Evolutionary conservation across 2,113 vertebrate species (phyloP).

Genomic region (Oreamnos americanus): DNA sequence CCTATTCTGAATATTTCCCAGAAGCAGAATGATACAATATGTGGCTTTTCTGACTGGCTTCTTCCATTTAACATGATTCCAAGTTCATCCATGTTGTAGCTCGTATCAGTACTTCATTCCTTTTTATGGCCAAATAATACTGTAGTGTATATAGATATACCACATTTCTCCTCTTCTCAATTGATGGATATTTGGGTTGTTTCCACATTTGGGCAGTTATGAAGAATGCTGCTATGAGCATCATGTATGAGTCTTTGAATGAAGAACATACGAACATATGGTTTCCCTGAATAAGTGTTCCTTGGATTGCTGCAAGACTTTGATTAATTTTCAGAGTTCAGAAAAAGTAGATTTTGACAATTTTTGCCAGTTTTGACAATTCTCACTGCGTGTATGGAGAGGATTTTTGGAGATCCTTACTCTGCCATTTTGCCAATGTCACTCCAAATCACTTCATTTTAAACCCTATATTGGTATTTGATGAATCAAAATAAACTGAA

Average conservation of each 20-base stretch:
- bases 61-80: not conserved
- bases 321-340: not conserved
- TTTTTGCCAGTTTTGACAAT: not conserved
- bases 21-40: not conserved
- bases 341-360: not conserved
- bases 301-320: not conserved
- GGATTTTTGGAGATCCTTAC: not conserved
- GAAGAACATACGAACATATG: not conserved
- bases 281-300: not conserved
- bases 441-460: constrained; percentile 3
- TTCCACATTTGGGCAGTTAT: not conserved
- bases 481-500: not conserved
- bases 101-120: not conserved
- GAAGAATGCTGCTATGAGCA: not conserved
- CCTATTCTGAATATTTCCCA: not conserved
- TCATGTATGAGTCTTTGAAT: not conserved
- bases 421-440: not conserved
- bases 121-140: not conserved
- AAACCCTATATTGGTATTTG: not conserved
- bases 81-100: not conserved
- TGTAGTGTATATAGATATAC: not conserved
- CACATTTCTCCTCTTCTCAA: not conserved
- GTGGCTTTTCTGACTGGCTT: not conserved
- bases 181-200: not conserved
- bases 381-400: not conserved